A percentile compares a stretch with the other conserved stretches of the same genome.
Conservation (phyloP, 2,113 vertebrate species). For the Ploceus nigricollis region DNA sequence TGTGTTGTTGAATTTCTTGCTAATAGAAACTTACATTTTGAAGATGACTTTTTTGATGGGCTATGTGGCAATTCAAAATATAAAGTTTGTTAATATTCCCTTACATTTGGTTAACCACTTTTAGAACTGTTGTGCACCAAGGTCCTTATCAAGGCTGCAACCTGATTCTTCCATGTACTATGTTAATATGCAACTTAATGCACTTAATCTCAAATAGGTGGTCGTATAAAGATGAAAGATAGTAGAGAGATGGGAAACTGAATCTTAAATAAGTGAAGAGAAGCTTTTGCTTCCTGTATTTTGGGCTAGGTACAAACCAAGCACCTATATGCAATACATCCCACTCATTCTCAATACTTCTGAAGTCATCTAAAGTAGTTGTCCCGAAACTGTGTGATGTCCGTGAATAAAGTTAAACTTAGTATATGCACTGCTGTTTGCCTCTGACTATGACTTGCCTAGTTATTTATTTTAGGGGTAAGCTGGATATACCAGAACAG, state of each 20-base stretch:
- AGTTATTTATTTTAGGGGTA: background rate
- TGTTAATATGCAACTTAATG: background rate
- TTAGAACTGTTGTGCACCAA: background rate
- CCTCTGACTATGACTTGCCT: background rate
- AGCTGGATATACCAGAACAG: background rate
- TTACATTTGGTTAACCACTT: background rate
- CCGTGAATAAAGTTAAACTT: background rate
- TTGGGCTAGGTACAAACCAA: background rate
- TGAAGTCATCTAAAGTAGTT: background rate
- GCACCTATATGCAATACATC: background rate
- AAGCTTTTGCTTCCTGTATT: background rate
- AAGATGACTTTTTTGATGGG: background rate
- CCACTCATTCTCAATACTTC: no score
- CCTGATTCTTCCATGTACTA: background rate
- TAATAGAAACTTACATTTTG: background rate
- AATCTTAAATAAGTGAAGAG: background rate
- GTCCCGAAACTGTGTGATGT: rapidly evolving
- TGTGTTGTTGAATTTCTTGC: background rate
- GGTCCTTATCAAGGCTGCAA: background rate
- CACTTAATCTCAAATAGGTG: background rate
- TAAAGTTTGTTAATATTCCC: background rate
- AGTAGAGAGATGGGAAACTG: background rate
- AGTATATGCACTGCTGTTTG: background rate
- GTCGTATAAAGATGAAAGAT: background rate
- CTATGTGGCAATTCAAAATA: background rate